phyloP scores from a whole-genome alignment of 2,113 vertebrate genomes.

The Pao palembangensis region DNA sequence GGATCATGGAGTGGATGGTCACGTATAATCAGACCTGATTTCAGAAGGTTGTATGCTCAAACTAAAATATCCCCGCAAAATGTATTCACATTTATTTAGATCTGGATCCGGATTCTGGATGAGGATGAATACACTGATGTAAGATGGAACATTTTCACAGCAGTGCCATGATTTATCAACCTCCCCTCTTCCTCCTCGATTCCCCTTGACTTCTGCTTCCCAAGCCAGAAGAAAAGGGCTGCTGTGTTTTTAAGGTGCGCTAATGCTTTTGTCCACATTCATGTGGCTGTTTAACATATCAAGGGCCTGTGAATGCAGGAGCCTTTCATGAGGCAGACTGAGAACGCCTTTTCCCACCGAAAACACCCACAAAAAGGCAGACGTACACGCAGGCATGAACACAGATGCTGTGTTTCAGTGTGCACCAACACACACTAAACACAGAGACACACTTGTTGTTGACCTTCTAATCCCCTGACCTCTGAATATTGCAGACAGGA shows the following conservation, averaged over 20 bases:
- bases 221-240: constrained; percentile 43
- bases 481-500: constrained; percentile 15
- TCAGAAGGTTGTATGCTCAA: too few species aligned
- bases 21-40: too few species aligned
- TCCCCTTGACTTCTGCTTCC: constrained; percentile 40
- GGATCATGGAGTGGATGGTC: too few species aligned
- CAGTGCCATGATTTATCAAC: background rate
- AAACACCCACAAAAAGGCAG: constrained; percentile 29
- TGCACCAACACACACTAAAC: constrained; percentile 1
- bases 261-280: constrained; percentile 69
- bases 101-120: too few species aligned
- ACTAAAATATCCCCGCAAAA: too few species aligned
- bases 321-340: constrained; percentile 42
- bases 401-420: constrained; percentile 5
- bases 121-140: too few species aligned
- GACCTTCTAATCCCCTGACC: constrained; percentile 44
- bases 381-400: constrained; percentile 7
- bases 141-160: background rate
- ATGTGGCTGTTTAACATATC: constrained; percentile 72
- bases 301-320: constrained; percentile 63
- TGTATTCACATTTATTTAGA: too few species aligned
- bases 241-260: constrained; percentile 56
- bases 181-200: background rate
- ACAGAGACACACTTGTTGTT: constrained; percentile 49
- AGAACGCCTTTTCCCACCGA: constrained; percentile 61